These are phyloP conservation scores for Lasius fuliginosus DNA, from an alignment of 2,888 invertebrate species.

Conservation along the genomic window DNA sequence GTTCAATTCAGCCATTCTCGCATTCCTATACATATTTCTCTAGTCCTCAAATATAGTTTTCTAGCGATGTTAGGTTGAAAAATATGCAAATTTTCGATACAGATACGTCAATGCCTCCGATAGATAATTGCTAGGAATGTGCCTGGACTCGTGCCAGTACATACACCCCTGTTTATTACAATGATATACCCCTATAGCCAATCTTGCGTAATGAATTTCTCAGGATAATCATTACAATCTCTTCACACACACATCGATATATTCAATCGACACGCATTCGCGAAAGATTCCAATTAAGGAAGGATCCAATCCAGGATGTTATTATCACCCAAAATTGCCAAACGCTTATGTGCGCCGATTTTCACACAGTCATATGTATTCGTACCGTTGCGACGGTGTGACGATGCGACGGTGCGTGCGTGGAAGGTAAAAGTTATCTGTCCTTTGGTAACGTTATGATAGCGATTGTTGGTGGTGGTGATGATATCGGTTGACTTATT, in stretches of 20 bases:
- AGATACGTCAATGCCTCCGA: too few species aligned
- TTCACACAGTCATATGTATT: neutral
- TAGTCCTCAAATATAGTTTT: too few species aligned
- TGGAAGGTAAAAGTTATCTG: conserved; percentile 69
- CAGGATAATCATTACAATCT: conserved; percentile 43
- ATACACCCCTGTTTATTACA: too few species aligned
- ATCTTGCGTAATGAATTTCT: conserved; percentile 32
- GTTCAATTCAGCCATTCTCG: too few species aligned
- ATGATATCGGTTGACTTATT: conserved; percentile 60
- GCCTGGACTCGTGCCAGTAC: too few species aligned
- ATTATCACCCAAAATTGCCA: conserved; percentile 51
- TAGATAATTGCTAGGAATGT: too few species aligned
- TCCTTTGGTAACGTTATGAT: conserved; percentile 5
- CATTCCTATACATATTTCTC: too few species aligned
- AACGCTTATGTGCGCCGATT: conserved; percentile 20
- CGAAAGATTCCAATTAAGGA: conserved; percentile 44
- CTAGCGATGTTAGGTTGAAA: too few species aligned
- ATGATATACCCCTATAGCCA: neutral
- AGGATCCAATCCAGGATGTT: conserved; percentile 4
- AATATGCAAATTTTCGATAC: too few species aligned
- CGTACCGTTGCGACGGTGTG: neutral
- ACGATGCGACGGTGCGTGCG: neutral
- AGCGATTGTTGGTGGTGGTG: neutral
- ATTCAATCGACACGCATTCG: conserved; percentile 48
- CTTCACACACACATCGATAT: conserved; percentile 36